Base-by-base conservation (phyloP, 2,888 invertebrate species). In the Agrenia bidenticulata region DNA sequence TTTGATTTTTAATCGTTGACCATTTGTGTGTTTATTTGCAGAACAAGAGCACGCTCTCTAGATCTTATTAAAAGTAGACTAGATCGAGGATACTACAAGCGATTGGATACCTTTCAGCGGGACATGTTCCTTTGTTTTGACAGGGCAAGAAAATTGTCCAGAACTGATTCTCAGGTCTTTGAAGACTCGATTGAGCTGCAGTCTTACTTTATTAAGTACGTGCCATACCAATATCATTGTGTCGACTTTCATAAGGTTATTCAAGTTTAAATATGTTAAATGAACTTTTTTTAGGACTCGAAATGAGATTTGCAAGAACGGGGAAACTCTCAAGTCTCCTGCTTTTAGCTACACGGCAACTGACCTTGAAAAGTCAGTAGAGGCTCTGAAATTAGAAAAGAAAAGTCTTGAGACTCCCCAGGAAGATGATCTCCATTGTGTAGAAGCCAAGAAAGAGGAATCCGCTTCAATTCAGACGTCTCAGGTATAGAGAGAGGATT, bases 111-210 rank as follows among this genome's bases (percentile, higher is more conserved):
- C 63, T 98, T 98, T 81, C 98, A 98, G 82, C 94, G 94, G 77
- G 98, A 99, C 79, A 87, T 98, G 79, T 98, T 99, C 79, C 86
- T 89, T 39, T 92, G 97, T 70, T 87, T 98, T 78, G 94, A 96
- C 77, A 82, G 83, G 67, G 95, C 95, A 0, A 86, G 98, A 1
- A 87, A 88, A 66, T 82, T 94, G 0, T 91, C 94, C 0, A 86
- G 94, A 15, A 90, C 92, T 0, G 96, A 97, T 82, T 96, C 97
- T 2, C 93, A 93, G 79, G 87, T 94, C 53, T 98, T 96, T 81
- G 95, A 97, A 78, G 98, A 99, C 81, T 89, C 96, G 0, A 87
- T 94, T 32, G 95, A 96, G 77, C 83, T 99, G 58, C 97, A 98
- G 80, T 86, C 88, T 13, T 94, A 88, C 81, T 98, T 93, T 81